Base-by-base conservation (phyloP, 2,888 invertebrate genomes). In the Lacanobia wlatinum region DNA sequence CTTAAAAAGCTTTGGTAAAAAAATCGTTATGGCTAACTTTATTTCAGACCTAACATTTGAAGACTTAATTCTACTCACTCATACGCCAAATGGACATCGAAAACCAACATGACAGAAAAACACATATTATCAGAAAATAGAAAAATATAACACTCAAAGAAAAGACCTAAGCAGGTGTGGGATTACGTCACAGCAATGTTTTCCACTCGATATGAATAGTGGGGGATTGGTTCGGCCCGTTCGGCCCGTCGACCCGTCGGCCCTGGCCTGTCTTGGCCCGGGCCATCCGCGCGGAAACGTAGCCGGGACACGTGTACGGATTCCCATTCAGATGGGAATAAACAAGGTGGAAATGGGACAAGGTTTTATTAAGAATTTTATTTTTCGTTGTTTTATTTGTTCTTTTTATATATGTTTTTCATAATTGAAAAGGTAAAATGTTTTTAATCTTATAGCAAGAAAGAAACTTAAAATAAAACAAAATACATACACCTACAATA, bases 171-270 rank as follows among this genome's bases (percentile, higher is more conserved):
- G 10, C 78, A 82, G 78, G 82, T 81, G 75, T 64, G 50, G 77
- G 78, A 81, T 82, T 73, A 84, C 67, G 85, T 85, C 85, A 80
- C n/a, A 21, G 59, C 66, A 61, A 80, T 80, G 82, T 84, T 85
- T 85, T 85, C 82, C 84, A 84, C 80, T 71, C 73, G 70, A 80
- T 85, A 82, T 85, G 82, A 85, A 78, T 78, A 85, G 84, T 84
- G 79, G 68, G 82, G 76, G 74, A 80, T 81, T 75, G 66, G 83
- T 85, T 80, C 72, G 65, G 68, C 59, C 82, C 69, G 80, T 8
- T 75, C 80, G 76, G 61, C 55, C 46, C 52, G 60, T 16, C 68
- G 58, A 67, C 48, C 64, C 74, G 62, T 68, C 76, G 62, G 59
- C 53, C 46, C 62, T 53, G 67, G 77, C 71, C 82, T 74, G 77